phyloP scores from a whole-genome alignment of 2,797 vertebrate species.

The Sebastes flavidus region DNA sequence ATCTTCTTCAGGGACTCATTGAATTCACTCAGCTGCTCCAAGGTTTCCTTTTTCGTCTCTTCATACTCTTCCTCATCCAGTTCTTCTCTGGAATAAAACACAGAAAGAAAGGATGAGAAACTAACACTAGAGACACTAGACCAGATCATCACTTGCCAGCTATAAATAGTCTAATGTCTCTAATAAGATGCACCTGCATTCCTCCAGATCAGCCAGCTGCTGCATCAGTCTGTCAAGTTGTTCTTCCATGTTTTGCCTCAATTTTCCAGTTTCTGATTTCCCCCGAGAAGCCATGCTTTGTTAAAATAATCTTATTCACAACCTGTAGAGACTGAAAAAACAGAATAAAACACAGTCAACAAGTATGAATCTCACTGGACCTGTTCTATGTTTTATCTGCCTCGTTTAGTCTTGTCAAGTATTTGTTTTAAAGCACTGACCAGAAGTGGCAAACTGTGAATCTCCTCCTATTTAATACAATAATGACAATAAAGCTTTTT shows the following conservation, averaged over 20 bases:
- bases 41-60: constrained; percentile 96
- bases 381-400: too few species aligned
- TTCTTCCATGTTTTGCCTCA: constrained; percentile 97
- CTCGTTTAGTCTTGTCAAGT: too few species aligned
- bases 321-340: neutral
- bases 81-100: constrained; percentile 85
- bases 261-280: constrained; percentile 93
- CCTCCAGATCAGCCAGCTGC: constrained; percentile 96
- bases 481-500: too few species aligned
- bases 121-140: neutral
- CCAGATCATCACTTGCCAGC: neutral
- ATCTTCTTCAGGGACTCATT: constrained; percentile 97
- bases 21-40: constrained; percentile 96
- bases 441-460: too few species aligned
- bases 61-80: constrained; percentile 95
- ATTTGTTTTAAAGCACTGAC: too few species aligned
- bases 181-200: constrained; percentile 88
- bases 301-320: neutral
- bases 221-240: constrained; percentile 97
- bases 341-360: neutral
- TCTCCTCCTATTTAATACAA: too few species aligned
- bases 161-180: neutral
- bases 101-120: neutral
- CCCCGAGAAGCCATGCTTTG: constrained; percentile 93
- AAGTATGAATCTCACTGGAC: rapidly evolving